Evolutionary conservation across 2,797 vertebrate genomes (phyloP).

Genomic region (Esox lucius): DNA sequence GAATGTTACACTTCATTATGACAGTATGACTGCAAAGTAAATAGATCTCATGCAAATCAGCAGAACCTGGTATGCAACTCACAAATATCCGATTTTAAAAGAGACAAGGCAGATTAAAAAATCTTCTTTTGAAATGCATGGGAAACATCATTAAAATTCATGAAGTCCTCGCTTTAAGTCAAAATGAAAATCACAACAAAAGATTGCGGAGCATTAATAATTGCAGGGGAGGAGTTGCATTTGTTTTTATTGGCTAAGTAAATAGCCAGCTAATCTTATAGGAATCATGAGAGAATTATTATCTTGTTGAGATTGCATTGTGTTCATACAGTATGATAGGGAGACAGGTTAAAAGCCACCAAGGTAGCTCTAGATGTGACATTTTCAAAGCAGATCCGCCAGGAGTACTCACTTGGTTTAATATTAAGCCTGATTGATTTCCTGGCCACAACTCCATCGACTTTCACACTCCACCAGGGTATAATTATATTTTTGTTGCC

Average conservation of each 20-base stretch:
- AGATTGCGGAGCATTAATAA: conserved; percentile 58
- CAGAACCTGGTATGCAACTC: neutral
- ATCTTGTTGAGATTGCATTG: neutral
- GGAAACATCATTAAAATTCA: conserved; percentile 66
- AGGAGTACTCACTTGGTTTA: conserved; percentile 51
- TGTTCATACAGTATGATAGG: neutral
- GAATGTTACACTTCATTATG: neutral
- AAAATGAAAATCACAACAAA: conserved; percentile 70
- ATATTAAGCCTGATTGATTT: conserved; percentile 58
- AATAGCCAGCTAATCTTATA: conserved; percentile 34
- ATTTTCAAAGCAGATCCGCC: conserved; percentile 39
- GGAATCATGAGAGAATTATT: neutral
- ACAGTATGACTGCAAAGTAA: neutral
- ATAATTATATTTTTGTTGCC: conserved; percentile 54
- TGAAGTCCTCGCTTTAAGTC: conserved; percentile 61
- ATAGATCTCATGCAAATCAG: neutral
- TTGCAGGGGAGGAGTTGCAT: conserved; percentile 44
- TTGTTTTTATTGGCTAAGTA: conserved; percentile 53
- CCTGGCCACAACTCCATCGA: conserved; percentile 52
- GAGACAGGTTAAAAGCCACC: conserved; percentile 31
- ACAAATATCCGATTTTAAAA: neutral
- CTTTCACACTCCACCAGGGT: conserved; percentile 56
- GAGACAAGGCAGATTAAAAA: conserved; percentile 41
- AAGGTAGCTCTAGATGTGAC: conserved; percentile 41
- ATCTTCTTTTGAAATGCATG: conserved; percentile 55